Evolutionary conservation across 2,797 vertebrate genomes (phyloP).

Genomic region (Phalloptychus januarius): DNA sequence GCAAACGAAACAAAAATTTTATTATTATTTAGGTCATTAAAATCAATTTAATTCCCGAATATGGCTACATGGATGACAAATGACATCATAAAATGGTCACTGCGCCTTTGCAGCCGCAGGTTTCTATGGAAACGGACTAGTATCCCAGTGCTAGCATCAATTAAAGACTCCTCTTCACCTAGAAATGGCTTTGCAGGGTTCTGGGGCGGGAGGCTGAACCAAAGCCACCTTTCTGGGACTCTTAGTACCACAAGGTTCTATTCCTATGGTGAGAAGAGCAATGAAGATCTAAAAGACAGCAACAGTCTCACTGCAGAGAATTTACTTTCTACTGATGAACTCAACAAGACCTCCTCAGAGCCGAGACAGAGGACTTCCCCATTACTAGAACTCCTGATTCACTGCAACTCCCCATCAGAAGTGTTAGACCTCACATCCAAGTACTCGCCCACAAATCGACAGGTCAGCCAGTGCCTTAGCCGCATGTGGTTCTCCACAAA

Average conservation of each 20-base stretch:
- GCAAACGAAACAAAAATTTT: background rate
- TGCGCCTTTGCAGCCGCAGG: slow-evolving; percentile 46
- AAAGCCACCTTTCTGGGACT: background rate
- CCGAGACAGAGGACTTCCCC: background rate
- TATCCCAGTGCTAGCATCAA: background rate
- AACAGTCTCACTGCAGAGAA: background rate
- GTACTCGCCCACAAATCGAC: slow-evolving; percentile 37
- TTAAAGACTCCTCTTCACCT: background rate
- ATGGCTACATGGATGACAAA: slow-evolving; percentile 62
- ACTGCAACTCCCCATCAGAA: slow-evolving; percentile 82
- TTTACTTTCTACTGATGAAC: too few relatives aligned
- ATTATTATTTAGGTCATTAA: background rate
- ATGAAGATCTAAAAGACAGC: slow-evolving; percentile 10
- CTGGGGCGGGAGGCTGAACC: slow-evolving; percentile 2
- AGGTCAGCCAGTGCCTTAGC: slow-evolving; percentile 77
- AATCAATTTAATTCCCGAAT: background rate
- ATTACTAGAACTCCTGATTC: slow-evolving; percentile 62
- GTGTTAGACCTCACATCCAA: slow-evolving; percentile 81
- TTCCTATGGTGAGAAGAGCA: slow-evolving; percentile 18
- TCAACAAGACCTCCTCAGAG: background rate
- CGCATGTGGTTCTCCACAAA: slow-evolving; percentile 83
- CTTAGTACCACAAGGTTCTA: slow-evolving; percentile 47
- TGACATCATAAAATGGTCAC: slow-evolving; percentile 52
- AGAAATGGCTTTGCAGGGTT: background rate
- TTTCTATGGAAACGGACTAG: slow-evolving; percentile 32